Percentiles rank a stretch among this genome's conserved stretches.
These are phyloP conservation scores for Genyomyrus donnyi DNA, from an alignment of 2,113 vertebrate species.

Conservation along the genomic window DNA sequence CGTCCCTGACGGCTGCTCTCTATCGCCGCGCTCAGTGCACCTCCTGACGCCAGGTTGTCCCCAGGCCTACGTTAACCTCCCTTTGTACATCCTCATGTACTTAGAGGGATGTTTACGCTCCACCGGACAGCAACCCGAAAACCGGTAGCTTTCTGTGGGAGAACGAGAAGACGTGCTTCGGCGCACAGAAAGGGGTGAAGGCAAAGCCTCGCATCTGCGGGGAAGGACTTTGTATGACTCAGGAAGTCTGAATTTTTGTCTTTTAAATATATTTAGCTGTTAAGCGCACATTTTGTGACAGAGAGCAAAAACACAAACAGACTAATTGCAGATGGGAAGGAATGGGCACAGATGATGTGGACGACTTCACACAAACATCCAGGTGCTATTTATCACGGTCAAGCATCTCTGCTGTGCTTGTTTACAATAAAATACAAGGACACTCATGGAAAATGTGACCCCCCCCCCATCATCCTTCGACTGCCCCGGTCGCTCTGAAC, in stretches of 20 bases:
- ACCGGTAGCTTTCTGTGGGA: not conserved
- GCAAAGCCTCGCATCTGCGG: not conserved
- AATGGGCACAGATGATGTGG: constrained; percentile 1
- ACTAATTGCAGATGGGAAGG: not conserved
- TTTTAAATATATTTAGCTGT: not conserved
- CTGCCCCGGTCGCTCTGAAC: constrained; percentile 25
- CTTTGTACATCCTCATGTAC: not conserved
- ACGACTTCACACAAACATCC: constrained; percentile 35
- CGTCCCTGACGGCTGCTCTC: not conserved
- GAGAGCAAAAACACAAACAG: not conserved
- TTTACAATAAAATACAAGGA: constrained; percentile 33
- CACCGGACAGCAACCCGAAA: not conserved
- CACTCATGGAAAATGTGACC: constrained; percentile 33
- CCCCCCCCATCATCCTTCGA: not conserved
- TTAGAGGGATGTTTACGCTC: not conserved
- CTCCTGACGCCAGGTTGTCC: not conserved
- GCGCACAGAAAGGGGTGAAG: not conserved
- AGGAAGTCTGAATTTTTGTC: not conserved
- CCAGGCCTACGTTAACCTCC: not conserved
- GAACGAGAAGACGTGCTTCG: not conserved
- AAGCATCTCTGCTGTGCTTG: constrained; percentile 21
- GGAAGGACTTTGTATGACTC: not conserved
- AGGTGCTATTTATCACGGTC: constrained; percentile 43
- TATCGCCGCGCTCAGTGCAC: not conserved
- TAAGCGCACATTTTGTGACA: not conserved